Evolutionary conservation across 2,888 invertebrate genomes (phyloP).

Genomic region (Antitype chi): DNA sequence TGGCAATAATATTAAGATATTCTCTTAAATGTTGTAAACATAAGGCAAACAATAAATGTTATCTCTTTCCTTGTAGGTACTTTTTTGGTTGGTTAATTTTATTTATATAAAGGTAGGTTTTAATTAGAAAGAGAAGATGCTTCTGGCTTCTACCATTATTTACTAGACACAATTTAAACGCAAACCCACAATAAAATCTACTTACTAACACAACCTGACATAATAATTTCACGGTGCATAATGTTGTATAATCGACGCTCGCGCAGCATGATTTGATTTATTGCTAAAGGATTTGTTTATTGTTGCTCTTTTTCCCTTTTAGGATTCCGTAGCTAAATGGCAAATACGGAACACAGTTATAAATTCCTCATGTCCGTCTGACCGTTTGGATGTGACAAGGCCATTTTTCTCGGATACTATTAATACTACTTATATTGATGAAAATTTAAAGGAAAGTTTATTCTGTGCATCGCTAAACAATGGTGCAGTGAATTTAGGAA

Average conservation of each 20-base stretch:
- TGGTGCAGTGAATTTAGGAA: neutral
- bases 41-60: no score
- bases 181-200: neutral
- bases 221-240: slow-evolving; percentile 38
- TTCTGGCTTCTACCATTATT: no score
- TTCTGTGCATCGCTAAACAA: neutral
- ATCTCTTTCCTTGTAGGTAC: neutral
- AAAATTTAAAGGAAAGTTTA: neutral
- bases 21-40: no score
- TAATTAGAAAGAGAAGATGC: neutral
- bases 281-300: slow-evolving; percentile 25
- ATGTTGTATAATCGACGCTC: slow-evolving; percentile 45
- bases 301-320: slow-evolving; percentile 7
- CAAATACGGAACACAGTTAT: neutral
- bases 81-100: no score
- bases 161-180: neutral
- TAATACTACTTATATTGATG: no score
- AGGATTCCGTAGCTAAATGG: neutral
- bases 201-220: slow-evolving; percentile 12
- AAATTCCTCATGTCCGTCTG: neutral
- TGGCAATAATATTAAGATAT: no score
- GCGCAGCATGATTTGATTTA: slow-evolving; percentile 53
- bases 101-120: neutral
- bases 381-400: no score
- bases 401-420: no score